A percentile compares a stretch with the other conserved stretches of the same genome.
Conservation (phyloP, 2,888 invertebrate genomes). For the Troides oblongomaculatus region DNA sequence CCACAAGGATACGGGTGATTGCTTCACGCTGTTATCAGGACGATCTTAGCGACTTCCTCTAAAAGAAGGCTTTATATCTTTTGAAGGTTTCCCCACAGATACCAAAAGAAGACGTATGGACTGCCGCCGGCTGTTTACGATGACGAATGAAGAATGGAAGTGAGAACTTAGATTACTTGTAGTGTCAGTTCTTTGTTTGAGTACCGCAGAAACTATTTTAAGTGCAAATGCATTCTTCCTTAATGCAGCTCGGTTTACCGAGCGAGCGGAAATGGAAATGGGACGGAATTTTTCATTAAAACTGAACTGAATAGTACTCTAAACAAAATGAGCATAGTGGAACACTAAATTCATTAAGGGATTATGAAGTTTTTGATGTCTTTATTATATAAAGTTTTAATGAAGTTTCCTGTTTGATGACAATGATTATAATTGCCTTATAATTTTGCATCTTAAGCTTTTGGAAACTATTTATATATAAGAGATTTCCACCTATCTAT, state of each 20-base stretch:
- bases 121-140: too few relatives aligned
- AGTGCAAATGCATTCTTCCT: not conserved
- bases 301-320: not conserved
- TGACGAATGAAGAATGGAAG: too few relatives aligned
- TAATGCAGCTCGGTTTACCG: conserved; percentile 5
- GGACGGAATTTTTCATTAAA: conserved; percentile 15
- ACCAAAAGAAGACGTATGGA: too few relatives aligned
- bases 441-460: too few relatives aligned
- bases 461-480: too few relatives aligned
- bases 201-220: conserved; percentile 6
- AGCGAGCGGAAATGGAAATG: conserved; percentile 4
- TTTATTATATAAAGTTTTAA: not conserved
- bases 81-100: too few relatives aligned
- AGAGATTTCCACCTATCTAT: too few relatives aligned
- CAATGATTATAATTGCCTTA: too few relatives aligned
- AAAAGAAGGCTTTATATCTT: too few relatives aligned
- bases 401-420: not conserved
- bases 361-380: not conserved
- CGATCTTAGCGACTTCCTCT: too few relatives aligned
- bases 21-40: too few relatives aligned
- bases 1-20: too few relatives aligned
- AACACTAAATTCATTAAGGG: not conserved
- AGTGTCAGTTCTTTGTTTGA: not conserved
- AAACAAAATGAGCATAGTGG: not conserved
- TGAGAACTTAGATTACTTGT: not conserved